phyloP scores from a whole-genome alignment of 1,140 invertebrate genomes.

The Drosophila paulistorum region DNA sequence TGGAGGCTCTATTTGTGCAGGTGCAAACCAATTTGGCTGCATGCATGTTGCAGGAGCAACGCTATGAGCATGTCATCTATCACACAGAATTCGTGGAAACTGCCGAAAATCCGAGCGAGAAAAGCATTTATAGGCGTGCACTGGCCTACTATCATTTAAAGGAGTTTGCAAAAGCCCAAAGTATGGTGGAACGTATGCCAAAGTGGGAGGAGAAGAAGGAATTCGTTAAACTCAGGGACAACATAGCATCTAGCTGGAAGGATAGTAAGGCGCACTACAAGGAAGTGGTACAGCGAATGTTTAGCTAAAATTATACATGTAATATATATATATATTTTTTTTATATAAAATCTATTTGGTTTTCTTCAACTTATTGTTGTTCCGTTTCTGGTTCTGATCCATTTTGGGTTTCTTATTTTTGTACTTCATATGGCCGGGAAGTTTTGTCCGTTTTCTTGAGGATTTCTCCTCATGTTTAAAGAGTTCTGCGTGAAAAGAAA shows the following conservation, averaged over 20 bases:
- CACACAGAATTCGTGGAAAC: slow-evolving; percentile 75
- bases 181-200: slow-evolving; percentile 60
- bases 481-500: slow-evolving; percentile 57
- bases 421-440: slow-evolving; percentile 66
- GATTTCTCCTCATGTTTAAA: slow-evolving; percentile 63
- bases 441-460: slow-evolving; percentile 59
- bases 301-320: slow-evolving; percentile 58
- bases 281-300: slow-evolving; percentile 80
- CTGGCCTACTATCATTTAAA: slow-evolving; percentile 70
- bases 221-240: slow-evolving; percentile 65
- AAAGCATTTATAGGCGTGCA: slow-evolving; percentile 76
- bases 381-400: slow-evolving; percentile 25
- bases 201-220: slow-evolving; percentile 76
- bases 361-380: slow-evolving; percentile 25
- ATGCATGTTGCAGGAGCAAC: slow-evolving; percentile 70
- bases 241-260: slow-evolving; percentile 66
- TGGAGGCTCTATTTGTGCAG: slow-evolving; percentile 68
- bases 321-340: slow-evolving; percentile 31
- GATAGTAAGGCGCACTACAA: slow-evolving; percentile 72
- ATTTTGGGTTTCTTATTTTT: slow-evolving; percentile 72
- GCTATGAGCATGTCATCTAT: slow-evolving; percentile 79
- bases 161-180: slow-evolving; percentile 73
- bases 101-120: slow-evolving; percentile 62
- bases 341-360: slow-evolving; percentile 36
- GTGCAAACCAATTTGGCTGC: slow-evolving; percentile 78